Percentiles rank a stretch among this genome's conserved stretches.
Evolutionary conservation across 2,113 vertebrate species (phyloP).

Genomic region (Eulacestoma nigropectus): DNA sequence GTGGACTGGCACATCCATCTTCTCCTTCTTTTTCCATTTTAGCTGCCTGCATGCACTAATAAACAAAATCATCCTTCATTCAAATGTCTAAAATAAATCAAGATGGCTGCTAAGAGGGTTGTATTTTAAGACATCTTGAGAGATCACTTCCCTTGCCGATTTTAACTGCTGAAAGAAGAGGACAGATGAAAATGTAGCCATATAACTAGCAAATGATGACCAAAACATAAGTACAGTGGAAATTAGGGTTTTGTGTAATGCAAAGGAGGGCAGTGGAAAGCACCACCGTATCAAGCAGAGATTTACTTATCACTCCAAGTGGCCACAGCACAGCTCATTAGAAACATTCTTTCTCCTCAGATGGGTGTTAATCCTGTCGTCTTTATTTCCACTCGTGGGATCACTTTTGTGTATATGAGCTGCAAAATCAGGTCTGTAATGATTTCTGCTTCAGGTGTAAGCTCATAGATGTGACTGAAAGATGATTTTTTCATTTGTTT

Average conservation of each 20-base stretch:
- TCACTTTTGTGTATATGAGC: background rate
- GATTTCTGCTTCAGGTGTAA: background rate
- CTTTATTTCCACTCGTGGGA: background rate
- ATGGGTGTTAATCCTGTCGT: background rate
- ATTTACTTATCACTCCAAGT: background rate
- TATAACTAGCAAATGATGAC: background rate
- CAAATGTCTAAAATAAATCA: background rate
- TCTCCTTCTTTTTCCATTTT: background rate
- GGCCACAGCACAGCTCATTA: background rate
- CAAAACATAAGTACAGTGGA: background rate
- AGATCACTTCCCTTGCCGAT: background rate
- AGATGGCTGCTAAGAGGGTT: background rate
- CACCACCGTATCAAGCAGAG: background rate
- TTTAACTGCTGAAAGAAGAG: background rate
- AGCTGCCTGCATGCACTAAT: background rate
- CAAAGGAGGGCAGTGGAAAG: background rate
- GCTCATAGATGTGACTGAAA: background rate
- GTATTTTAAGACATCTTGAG: background rate
- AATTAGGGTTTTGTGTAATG: background rate
- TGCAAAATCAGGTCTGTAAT: background rate
- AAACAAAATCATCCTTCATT: background rate
- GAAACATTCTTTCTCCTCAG: background rate
- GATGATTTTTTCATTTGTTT: background rate
- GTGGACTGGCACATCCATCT: background rate
- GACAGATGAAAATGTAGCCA: background rate